Evolutionary conservation across 2,888 invertebrate species (phyloP).

Genomic region (Plemyria rubiginata): DNA sequence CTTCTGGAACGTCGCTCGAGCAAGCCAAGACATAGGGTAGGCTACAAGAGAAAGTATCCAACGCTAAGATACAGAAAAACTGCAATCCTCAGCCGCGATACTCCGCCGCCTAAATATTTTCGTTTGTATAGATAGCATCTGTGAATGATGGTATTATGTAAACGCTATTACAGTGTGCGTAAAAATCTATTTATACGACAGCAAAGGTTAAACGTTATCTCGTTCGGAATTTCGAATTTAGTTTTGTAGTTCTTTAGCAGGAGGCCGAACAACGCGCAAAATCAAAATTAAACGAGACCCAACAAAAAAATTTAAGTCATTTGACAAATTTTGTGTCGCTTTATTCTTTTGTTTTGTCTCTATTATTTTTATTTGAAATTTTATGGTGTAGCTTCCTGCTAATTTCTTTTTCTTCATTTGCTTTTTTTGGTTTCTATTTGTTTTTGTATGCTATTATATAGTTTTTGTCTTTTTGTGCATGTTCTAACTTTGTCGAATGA

Average conservation of each 20-base stretch:
- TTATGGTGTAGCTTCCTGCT: slow-evolving; percentile 2
- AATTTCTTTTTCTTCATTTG: background rate
- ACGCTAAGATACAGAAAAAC: background rate
- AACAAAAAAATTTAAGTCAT: slow-evolving; percentile 5
- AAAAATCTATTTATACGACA: background rate
- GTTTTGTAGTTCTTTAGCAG: slow-evolving; percentile 11
- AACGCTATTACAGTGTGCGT: background rate
- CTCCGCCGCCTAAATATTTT: no score
- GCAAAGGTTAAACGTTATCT: background rate
- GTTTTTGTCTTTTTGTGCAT: slow-evolving; percentile 22
- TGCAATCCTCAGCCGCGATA: background rate
- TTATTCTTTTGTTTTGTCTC: background rate
- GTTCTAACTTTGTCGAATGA: slow-evolving; percentile 23
- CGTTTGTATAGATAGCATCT: background rate
- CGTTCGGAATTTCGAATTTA: slow-evolving; percentile 4
- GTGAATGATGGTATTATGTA: background rate
- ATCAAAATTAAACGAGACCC: slow-evolving; percentile 5
- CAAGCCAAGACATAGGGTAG: background rate
- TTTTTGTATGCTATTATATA: background rate
- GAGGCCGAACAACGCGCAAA: slow-evolving; percentile 22
- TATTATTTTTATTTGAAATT: background rate
- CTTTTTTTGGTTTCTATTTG: background rate
- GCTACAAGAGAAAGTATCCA: background rate
- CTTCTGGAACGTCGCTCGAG: background rate
- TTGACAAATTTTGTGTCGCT: slow-evolving; percentile 1